These are phyloP conservation scores for Nasonia vitripennis DNA, from an alignment of 1,140 invertebrate species.

Conservation along the genomic window DNA sequence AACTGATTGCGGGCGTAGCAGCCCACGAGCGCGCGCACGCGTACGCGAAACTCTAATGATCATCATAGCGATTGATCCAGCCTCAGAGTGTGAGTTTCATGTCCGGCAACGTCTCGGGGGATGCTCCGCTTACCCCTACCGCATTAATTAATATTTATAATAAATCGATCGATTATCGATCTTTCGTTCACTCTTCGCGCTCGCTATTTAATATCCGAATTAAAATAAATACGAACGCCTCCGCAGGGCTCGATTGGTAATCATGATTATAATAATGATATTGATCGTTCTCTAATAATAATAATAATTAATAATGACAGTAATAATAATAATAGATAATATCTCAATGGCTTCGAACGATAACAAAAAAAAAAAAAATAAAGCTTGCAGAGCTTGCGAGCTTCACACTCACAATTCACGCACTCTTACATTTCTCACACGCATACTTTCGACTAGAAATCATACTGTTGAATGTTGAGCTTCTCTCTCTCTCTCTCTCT, in stretches of 20 bases:
- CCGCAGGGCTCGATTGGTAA: not conserved
- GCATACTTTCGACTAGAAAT: conserved; percentile 45
- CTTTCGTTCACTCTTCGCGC: not conserved
- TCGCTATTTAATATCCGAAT: not conserved
- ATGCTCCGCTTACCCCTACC: conserved; percentile 38
- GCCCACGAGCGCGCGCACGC: not conserved
- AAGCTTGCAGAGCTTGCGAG: not conserved
- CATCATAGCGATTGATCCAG: not conserved
- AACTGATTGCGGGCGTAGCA: conserved; percentile 55
- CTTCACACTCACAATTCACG: not conserved
- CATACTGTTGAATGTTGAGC: conserved; percentile 41
- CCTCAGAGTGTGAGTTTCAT: not conserved
- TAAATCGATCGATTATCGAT: conserved; percentile 10
- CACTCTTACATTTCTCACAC: not conserved
- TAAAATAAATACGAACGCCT: conserved; percentile 14
- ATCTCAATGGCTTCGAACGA: conserved; percentile 22
- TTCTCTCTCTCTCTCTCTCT: not conserved
- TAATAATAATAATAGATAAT: conserved; percentile 15
- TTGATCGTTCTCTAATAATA: not conserved
- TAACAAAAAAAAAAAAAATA: conserved; percentile 36
- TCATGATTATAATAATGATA: not conserved
- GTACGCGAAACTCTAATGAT: not conserved
- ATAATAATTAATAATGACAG: not conserved
- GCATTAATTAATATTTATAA: conserved; percentile 54
- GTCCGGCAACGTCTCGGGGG: not conserved